Conservation (phyloP, 2,113 vertebrate genomes). For the Dinomys branickii region DNA sequence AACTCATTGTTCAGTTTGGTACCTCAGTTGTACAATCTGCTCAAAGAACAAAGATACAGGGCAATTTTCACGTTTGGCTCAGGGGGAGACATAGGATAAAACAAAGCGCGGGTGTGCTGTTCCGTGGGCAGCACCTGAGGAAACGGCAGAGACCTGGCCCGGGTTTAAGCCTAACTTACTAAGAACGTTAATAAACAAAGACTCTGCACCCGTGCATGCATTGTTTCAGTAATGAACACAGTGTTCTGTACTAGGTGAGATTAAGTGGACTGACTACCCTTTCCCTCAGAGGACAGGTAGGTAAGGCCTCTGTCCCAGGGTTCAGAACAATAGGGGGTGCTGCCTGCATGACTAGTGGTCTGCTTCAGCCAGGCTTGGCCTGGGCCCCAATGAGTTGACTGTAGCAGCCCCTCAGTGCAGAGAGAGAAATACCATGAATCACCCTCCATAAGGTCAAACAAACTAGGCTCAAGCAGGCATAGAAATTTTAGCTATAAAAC, state of each 20-base stretch:
- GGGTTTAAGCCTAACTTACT: neutral
- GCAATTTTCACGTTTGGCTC: neutral
- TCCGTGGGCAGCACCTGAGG: neutral
- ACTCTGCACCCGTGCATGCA: neutral
- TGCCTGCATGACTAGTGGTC: neutral
- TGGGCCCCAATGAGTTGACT: neutral
- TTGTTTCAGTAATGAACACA: neutral
- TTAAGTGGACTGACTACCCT: neutral
- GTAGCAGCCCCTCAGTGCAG: neutral
- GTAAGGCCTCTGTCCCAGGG: neutral
- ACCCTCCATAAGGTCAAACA: neutral
- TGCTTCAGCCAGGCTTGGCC: neutral
- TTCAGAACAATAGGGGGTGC: neutral
- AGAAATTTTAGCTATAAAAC: neutral
- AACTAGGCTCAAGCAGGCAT: neutral
- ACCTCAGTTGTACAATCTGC: neutral
- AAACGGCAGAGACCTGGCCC: neutral
- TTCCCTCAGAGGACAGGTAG: neutral
- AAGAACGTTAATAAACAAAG: neutral
- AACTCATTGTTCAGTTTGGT: neutral
- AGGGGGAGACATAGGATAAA: neutral
- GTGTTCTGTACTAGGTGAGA: neutral
- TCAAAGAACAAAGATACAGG: neutral
- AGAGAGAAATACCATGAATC: neutral
- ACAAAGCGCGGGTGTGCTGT: neutral